Base-by-base conservation (phyloP, 2,113 vertebrate species). In the Progne subis region DNA sequence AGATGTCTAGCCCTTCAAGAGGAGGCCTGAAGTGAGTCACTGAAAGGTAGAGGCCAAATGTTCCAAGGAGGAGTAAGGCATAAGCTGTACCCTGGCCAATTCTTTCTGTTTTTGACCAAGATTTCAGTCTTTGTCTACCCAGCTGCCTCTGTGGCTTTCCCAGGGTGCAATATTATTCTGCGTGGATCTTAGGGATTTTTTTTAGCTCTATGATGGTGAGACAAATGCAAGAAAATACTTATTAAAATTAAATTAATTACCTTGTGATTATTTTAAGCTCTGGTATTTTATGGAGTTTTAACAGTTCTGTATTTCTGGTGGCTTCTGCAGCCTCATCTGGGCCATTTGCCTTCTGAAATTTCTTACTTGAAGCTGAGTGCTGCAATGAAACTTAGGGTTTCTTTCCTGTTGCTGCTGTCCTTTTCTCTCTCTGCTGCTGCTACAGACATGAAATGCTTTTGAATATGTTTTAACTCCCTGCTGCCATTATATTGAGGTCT, bases 121-220 rank as follows among this genome's bases (percentile, higher is more conserved):
- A 57, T 49, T 72, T 56, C 21, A 3, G 26, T 56, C 57, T 75
- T 63, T 80, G 20, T 64, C 53, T 70, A n/a, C 14, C 12, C 20
- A 31, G 37, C 12, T 70, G 14, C n/a, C 37, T 82, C 59, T 43
- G 37, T 86, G 77, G 23, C 68, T 81, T 61, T 77, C 16, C 16
- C 46, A 88, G 43, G 25, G 13, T 43, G 25, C 32, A 74, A 0
- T 74, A 75, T 56, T 76, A 17, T 71, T 82, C 53, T 91, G 32
- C 1, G 0, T 46, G 41, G 23, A 39, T 74, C 41, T 92, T 56
- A 24, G 9, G 4, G 2, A 0, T 1, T 18, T 47, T 57, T 49
- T 56, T 69, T 69, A 9, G 2, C 29, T 26, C 18, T 10, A 5
- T 17, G 59, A 46, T 64, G 16, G 53, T 69, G 32, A 92, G 31